Evolutionary conservation across 2,888 invertebrate genomes (phyloP).

Genomic region (Margaritifera margaritifera): DNA sequence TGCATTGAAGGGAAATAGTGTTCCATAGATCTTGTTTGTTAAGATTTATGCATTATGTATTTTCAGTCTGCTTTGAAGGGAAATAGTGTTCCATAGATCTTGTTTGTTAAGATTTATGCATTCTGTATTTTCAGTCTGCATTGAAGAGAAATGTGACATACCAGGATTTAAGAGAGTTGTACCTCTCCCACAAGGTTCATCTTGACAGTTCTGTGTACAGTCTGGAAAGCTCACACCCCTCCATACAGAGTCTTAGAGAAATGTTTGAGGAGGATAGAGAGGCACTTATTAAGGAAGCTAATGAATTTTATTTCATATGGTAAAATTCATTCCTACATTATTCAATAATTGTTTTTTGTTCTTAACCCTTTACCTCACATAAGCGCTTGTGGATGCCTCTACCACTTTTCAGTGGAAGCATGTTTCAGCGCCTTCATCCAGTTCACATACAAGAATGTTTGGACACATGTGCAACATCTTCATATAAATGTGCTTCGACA

Average conservation of each 20-base stretch:
- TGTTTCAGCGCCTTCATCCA: too few relatives aligned
- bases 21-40: too few relatives aligned
- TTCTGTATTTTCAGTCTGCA: slow-evolving; percentile 7
- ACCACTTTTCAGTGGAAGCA: too few relatives aligned
- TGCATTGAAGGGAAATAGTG: too few relatives aligned
- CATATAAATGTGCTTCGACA: too few relatives aligned
- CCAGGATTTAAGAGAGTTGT: slow-evolving; percentile 29
- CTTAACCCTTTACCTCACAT: too few relatives aligned
- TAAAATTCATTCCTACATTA: slow-evolving; percentile 3
- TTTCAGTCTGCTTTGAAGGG: slow-evolving; percentile 8
- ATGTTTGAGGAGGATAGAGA: slow-evolving; percentile 29
- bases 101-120: background rate
- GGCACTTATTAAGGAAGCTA: slow-evolving; percentile 22
- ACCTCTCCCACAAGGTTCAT: slow-evolving; percentile 14
- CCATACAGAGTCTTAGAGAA: slow-evolving; percentile 17
- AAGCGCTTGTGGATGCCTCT: too few relatives aligned
- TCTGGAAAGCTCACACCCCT: slow-evolving; percentile 17
- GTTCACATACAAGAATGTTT: too few relatives aligned
- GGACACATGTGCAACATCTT: too few relatives aligned
- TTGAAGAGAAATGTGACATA: slow-evolving; percentile 25
- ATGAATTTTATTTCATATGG: slow-evolving; percentile 32
- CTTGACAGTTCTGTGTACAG: slow-evolving; percentile 22
- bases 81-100: background rate
- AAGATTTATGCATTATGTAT: background rate
- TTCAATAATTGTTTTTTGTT: too few relatives aligned